Evolutionary conservation across 2,113 vertebrate genomes (phyloP), one percentile per base, ranked within the genome.

Genomic region (rat (Rattus norvegicus)): DNA sequence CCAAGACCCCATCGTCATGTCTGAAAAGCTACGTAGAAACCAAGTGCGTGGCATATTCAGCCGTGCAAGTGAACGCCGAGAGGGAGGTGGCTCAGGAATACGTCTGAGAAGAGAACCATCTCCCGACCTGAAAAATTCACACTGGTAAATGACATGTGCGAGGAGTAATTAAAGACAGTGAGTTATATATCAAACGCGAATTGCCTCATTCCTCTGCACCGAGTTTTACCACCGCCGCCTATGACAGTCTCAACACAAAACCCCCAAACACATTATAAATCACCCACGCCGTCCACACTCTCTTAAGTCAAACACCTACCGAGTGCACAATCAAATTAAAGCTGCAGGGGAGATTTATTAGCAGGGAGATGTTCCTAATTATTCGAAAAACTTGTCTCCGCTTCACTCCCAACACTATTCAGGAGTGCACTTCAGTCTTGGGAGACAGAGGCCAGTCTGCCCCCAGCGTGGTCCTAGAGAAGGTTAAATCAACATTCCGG

Each of bases 261-360:
- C 28, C 39, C 94, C 93, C 97, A 98, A 94, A 97, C 98, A 98
- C 97, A 83, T 97, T 97, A 96, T 98, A 98, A 98, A 98, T 98
- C 97, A 97, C 14, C 70, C 20, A 2, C 1, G 47, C 90, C 80
- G 36, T 93, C 96, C 83, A 96, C 75, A 49, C 67, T 43, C 86
- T 93, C 88, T 97, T 96, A 97, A 98, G 97, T 10, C 97, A 95
- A 98, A 98, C 98, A 94, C 81, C 81, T 86, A 96, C 97, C 95
- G 93, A 0, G 4, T 97, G 97, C 96, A 96, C 95, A 96, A 90
- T 69, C 97, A 98, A 98, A 98, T 98, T 97, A 98, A 98, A 98
- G 97, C 90, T 88, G 92, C 90, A 92, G 93, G 92, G 97, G 95
- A 98, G 98, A 99, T 98, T 99, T 98, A 98, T 98, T 98, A 94